These are phyloP conservation scores for Mycetomoellerius zeteki DNA, from an alignment of 1,140 invertebrate species.

Conservation along the genomic window DNA sequence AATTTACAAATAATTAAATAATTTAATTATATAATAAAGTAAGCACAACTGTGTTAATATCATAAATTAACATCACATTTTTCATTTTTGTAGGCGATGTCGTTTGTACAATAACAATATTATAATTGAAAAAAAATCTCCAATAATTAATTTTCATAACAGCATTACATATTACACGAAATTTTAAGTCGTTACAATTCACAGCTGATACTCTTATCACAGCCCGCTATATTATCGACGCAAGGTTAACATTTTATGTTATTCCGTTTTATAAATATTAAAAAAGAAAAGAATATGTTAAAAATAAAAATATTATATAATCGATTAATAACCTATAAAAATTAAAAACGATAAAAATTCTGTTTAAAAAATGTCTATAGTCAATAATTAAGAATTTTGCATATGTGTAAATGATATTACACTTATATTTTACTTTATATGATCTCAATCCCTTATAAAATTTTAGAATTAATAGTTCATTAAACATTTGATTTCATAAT, in stretches of 20 bases:
- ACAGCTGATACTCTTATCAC: conserved; percentile 23
- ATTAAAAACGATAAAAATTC: conserved; percentile 1
- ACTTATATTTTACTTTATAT: neutral
- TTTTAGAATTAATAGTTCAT: neutral
- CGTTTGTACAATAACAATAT: neutral
- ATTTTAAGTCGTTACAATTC: conserved; percentile 5
- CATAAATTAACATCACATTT: neutral
- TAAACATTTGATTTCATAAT: conserved; percentile 2
- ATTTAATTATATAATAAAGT: neutral
- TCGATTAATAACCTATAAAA: conserved; percentile 1
- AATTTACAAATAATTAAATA: neutral
- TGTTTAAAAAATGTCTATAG: neutral
- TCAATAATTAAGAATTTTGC: neutral
- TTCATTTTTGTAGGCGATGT: neutral
- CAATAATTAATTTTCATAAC: neutral
- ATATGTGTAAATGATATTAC: neutral
- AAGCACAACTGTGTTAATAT: neutral
- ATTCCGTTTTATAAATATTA: neutral
- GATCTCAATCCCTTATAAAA: neutral
- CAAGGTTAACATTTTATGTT: conserved; percentile 12
- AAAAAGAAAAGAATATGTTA: neutral
- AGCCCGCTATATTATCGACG: conserved; percentile 26
- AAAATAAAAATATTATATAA: neutral
- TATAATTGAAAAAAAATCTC: neutral
- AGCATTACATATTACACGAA: neutral